phyloP scores from a whole-genome alignment of 2,888 invertebrate species.

The Coelinius sp. region DNA sequence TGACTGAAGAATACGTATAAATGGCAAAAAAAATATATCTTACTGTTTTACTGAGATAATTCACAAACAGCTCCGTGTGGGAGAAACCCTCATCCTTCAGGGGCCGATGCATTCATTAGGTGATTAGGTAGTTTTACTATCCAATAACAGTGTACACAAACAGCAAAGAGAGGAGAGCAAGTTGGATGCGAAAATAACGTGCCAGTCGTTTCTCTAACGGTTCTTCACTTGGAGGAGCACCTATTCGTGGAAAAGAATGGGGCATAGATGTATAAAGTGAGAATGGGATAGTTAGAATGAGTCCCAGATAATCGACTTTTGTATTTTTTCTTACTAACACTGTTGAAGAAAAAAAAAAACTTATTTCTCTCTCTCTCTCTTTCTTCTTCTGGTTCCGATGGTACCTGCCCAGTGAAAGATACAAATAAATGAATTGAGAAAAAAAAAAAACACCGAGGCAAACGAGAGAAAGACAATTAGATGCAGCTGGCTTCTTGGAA shows the following conservation, averaged over 20 bases:
- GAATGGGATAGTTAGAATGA: conserved; percentile 18
- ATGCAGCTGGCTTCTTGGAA: conserved; percentile 15
- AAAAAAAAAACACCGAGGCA: not conserved
- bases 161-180: conserved; percentile 33
- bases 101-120: conserved; percentile 65
- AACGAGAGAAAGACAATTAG: conserved; percentile 15
- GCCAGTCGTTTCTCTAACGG: conserved; percentile 66
- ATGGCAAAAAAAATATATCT: not conserved
- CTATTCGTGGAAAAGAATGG: conserved; percentile 10
- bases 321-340: not conserved
- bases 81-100: conserved; percentile 2
- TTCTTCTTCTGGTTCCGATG: not conserved
- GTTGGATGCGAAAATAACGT: conserved; percentile 57
- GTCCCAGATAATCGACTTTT: conserved; percentile 4
- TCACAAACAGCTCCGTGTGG: not conserved
- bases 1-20: not conserved
- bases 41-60: conserved; percentile 5
- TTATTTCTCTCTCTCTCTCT: not conserved
- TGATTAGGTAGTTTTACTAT: conserved; percentile 50
- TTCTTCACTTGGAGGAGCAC: conserved; percentile 49
- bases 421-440: not conserved
- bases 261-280: conserved; percentile 12
- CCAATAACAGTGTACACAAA: conserved; percentile 32
- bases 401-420: not conserved
- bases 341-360: not conserved